A percentile compares a stretch with the other conserved stretches of the same genome.
Evolutionary conservation across 2,113 vertebrate genomes (phyloP).

Genomic region (Vicugna pacos): DNA sequence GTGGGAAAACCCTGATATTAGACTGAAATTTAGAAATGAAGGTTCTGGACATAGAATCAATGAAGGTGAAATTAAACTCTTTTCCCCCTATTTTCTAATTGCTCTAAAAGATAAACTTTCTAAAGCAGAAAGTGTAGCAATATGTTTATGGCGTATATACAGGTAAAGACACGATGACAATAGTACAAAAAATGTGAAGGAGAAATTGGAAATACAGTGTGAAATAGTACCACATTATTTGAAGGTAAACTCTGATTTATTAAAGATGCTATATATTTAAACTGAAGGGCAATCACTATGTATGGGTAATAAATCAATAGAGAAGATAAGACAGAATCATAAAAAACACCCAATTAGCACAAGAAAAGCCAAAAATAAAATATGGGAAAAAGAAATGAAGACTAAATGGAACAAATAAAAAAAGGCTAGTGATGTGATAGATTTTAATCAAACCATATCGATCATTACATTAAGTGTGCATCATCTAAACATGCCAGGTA

Average conservation of each 20-base stretch:
- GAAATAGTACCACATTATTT: neutral
- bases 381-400: neutral
- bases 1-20: too few species aligned
- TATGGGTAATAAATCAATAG: neutral
- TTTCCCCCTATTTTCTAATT: neutral
- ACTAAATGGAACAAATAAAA: neutral
- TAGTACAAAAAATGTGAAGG: neutral
- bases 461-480: neutral
- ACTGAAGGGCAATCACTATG: neutral
- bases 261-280: neutral
- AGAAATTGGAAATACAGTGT: neutral
- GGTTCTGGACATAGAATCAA: neutral
- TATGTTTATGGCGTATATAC: neutral
- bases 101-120: neutral
- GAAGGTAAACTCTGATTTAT: neutral
- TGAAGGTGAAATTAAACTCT: neutral
- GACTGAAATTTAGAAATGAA: neutral
- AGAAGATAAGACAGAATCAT: neutral
- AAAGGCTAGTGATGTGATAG: neutral
- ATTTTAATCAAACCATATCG: neutral
- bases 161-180: accelerated
- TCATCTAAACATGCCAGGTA: neutral
- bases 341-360: neutral
- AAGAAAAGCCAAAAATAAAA: neutral
- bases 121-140: neutral